These are phyloP conservation scores for Sphenopsis melanotis DNA, from an alignment of 2,797 vertebrate species.

Conservation along the genomic window DNA sequence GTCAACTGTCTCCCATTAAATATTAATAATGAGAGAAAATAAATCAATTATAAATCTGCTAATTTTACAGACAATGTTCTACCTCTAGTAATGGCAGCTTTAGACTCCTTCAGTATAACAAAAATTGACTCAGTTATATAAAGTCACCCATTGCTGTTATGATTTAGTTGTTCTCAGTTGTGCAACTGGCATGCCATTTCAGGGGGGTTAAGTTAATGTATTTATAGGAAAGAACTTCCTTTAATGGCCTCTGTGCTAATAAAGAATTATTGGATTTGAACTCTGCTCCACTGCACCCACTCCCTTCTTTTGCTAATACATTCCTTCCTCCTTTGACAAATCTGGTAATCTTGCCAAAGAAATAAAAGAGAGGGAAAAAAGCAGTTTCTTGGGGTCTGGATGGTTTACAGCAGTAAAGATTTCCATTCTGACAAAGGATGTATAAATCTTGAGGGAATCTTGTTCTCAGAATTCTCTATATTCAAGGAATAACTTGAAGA, in stretches of 20 bases:
- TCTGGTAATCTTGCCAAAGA: background rate
- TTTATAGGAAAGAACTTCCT: background rate
- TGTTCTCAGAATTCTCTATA: background rate
- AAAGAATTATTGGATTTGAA: background rate
- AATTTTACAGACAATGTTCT: background rate
- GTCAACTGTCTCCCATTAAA: constrained; percentile 16
- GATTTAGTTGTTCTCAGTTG: background rate
- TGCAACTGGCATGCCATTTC: background rate
- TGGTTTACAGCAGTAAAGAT: background rate
- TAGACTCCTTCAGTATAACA: background rate
- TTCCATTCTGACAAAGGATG: background rate
- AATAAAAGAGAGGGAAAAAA: background rate
- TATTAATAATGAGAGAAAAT: background rate
- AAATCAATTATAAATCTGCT: background rate
- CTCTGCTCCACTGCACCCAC: background rate
- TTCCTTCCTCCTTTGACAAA: background rate
- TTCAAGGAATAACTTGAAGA: background rate
- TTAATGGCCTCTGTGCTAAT: background rate
- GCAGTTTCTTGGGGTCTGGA: background rate
- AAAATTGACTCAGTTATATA: background rate
- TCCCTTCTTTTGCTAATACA: background rate
- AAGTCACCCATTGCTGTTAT: background rate
- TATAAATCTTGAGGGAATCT: background rate
- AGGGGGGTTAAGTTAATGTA: background rate
- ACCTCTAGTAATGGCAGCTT: background rate